These are phyloP conservation scores for Scylla paramamosain DNA, from an alignment of 1,140 invertebrate genomes.

Conservation along the genomic window DNA sequence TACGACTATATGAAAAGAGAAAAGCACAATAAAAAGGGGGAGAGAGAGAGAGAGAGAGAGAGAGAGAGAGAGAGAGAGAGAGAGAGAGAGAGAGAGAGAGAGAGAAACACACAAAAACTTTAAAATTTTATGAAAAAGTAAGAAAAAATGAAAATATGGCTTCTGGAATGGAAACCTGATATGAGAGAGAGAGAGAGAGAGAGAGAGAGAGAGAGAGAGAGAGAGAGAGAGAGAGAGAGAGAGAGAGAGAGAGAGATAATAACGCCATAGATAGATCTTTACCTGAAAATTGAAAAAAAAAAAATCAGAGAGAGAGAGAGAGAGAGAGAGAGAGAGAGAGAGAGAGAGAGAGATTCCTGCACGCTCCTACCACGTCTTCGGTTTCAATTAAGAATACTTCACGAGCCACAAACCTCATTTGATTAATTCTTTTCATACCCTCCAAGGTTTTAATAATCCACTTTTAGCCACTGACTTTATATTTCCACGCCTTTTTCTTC, in stretches of 20 bases:
- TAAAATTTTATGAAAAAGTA: no score
- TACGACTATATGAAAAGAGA: not conserved
- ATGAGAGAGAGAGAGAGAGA: no score
- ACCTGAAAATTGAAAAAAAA: no score
- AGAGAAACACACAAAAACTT: not conserved
- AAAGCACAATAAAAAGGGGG: not conserved
- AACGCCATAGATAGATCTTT: no score
- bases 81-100: constrained; percentile 20
- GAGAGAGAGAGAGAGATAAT: not conserved
- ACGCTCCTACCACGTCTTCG: not conserved
- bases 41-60: constrained; percentile 20
- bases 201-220: constrained; percentile 15
- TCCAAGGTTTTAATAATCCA: not conserved
- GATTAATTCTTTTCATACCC: constrained; percentile 3
- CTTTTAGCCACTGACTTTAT: constrained; percentile 1
- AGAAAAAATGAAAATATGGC: no score
- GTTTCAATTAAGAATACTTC: constrained; percentile 16
- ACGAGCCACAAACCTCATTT: not conserved
- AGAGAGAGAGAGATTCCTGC: constrained; percentile 19
- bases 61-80: constrained; percentile 20
- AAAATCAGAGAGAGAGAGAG: not conserved
- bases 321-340: constrained; percentile 20
- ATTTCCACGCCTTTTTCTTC: not conserved
- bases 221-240: constrained; percentile 20
- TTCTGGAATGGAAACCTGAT: no score